Evolutionary conservation across 2,113 vertebrate genomes (phyloP).

Genomic region (Probosciger aterrimus): DNA sequence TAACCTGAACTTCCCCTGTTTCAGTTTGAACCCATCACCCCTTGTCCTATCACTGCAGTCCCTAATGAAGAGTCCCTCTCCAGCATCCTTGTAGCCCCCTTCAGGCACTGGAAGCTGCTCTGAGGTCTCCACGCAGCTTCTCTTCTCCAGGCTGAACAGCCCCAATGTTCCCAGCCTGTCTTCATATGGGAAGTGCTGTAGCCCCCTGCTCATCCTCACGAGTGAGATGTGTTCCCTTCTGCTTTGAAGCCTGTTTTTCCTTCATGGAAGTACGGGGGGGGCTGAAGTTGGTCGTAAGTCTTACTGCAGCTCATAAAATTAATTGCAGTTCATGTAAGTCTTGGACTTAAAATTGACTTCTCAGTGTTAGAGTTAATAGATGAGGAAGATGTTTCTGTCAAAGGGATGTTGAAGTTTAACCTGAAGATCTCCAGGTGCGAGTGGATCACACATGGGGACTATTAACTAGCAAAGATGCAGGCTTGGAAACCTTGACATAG

Average conservation of each 20-base stretch:
- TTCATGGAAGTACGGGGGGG: background rate
- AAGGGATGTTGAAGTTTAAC: background rate
- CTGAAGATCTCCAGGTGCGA: background rate
- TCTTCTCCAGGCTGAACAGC: background rate
- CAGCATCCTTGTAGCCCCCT: no score
- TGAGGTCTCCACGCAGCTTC: background rate
- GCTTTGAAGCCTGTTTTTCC: background rate
- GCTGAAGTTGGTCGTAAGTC: background rate
- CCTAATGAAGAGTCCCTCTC: no score
- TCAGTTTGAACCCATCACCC: no score
- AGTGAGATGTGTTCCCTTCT: background rate
- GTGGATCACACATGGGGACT: background rate
- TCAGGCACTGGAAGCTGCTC: background rate
- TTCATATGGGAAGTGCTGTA: background rate
- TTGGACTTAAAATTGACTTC: background rate
- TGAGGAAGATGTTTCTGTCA: background rate
- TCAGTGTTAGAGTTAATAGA: background rate
- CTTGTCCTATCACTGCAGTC: no score
- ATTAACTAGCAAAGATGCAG: background rate
- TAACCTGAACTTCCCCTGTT: no score
- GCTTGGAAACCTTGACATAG: background rate
- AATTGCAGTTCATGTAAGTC: background rate
- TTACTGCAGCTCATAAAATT: background rate
- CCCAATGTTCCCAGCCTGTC: background rate
- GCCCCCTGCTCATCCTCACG: rapidly evolving